Evolutionary conservation across 2,888 invertebrate species (phyloP), one percentile per base, ranked within the genome.

Genomic region (Hyalella azteca): DNA sequence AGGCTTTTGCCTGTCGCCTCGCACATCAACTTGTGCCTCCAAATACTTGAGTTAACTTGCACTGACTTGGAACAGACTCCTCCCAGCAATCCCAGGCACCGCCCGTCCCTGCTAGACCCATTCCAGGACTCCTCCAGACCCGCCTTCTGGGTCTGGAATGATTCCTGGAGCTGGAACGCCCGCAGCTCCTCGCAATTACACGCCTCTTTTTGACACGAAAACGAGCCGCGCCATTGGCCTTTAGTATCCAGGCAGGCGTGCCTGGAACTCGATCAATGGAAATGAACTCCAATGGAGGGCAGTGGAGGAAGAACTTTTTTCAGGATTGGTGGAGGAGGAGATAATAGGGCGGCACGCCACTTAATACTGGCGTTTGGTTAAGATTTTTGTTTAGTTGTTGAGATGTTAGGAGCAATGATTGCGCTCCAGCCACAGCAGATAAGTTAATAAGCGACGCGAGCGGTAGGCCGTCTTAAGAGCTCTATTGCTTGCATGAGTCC

Each of bases 21-120:
- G 78, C 78, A 81, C 81, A 83, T 83, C 83, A 83, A 83, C 81
- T 83, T 76, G 80, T 83, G 81, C 83, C 79, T 79, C 81, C 83
- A 81, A 83, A 81, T 83, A 83, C 83, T 83, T 83, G 77, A 81
- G 79, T 81, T 81, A 73, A 79, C 81, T 81, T 78, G 40, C 82
- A 76, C 36, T 75, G 81, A 73, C 81, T 81, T 41, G 29, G 50
- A 36, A 75, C 41, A 40, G 73, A 66, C 81, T 50, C 80, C 77
- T 73, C 81, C 81, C 60, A 36, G 32, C 49, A 45, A 73, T 59
- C 66, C 40, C 77, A 75, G 48, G 75, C 41, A 22, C 36, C 39
- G 49, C 54, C 60, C 22, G 19, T 22, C 48, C 41, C 45, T 81
- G 81, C 79, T 81, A 81, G 22, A 36, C 26, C 26, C 41, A 59